Evolutionary conservation across 1,140 invertebrate species (phyloP).

Genomic region (Mya arenaria): DNA sequence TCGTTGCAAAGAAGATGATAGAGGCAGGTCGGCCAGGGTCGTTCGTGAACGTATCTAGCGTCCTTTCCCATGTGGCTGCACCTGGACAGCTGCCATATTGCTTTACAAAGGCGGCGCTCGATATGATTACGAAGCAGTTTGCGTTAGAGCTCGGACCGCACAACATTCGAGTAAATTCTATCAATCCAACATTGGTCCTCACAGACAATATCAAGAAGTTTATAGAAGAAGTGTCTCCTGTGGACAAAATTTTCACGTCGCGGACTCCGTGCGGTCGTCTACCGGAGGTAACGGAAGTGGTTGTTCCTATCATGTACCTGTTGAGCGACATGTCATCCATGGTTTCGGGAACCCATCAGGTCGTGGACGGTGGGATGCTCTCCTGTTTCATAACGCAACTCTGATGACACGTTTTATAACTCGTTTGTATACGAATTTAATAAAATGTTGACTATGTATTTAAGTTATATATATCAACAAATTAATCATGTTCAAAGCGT

Average conservation of each 20-base stretch:
- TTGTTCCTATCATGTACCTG: neutral
- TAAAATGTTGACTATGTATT: no score
- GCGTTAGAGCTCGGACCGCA: conserved; percentile 30
- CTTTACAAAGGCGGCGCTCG: conserved; percentile 15
- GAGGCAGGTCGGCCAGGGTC: conserved; percentile 1
- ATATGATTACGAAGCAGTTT: conserved; percentile 32
- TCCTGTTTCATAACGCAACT: no score
- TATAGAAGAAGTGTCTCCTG: neutral
- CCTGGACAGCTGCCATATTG: neutral
- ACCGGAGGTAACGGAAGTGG: neutral
- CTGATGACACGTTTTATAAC: no score
- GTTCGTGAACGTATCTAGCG: conserved; percentile 33
- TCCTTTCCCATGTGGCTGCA: neutral
- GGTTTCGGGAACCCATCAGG: conserved; percentile 24
- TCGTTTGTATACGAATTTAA: no score
- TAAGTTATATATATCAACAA: no score
- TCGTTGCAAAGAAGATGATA: conserved; percentile 22
- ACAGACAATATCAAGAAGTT: neutral
- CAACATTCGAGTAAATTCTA: conserved; percentile 34
- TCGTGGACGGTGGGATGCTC: conserved; percentile 13
- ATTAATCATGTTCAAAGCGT: no score
- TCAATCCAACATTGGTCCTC: conserved; percentile 29
- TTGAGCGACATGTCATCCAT: conserved; percentile 23
- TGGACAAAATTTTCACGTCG: neutral
- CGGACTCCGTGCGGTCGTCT: neutral